These are phyloP conservation scores for Drosophila meridiana DNA, from an alignment of 2,888 invertebrate genomes.

Conservation along the genomic window DNA sequence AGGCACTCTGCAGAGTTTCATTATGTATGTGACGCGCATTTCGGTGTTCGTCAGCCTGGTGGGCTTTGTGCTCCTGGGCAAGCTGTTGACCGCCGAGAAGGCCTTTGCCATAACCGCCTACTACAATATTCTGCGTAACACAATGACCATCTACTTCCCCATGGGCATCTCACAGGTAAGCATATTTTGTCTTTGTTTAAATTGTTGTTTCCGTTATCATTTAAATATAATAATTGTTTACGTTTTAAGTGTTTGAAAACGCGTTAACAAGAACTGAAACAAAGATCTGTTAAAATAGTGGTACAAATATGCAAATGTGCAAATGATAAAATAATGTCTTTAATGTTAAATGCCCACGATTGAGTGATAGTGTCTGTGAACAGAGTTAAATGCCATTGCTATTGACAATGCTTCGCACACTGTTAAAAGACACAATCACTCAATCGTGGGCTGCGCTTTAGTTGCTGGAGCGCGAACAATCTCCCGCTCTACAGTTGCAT, in stretches of 20 bases:
- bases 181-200: no score
- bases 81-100: slow-evolving; percentile 91
- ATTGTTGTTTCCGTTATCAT: no score
- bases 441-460: no score
- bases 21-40: slow-evolving; percentile 94
- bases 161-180: slow-evolving; percentile 87
- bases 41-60: slow-evolving; percentile 94
- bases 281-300: slow-evolving; percentile 2
- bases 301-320: no score
- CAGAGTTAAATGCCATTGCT: not conserved
- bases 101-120: slow-evolving; percentile 96
- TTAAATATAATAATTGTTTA: no score
- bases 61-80: slow-evolving; percentile 89
- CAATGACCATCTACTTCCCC: slow-evolving; percentile 95
- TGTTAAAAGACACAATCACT: no score
- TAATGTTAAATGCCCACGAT: no score
- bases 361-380: no score
- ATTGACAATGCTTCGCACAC: not conserved
- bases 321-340: no score
- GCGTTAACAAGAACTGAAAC: not conserved
- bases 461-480: no score
- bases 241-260: not conserved
- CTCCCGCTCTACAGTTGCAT: no score
- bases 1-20: slow-evolving; percentile 92
- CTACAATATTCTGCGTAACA: slow-evolving; percentile 93